These are phyloP conservation scores for Clunio marinus DNA, from an alignment of 2,888 invertebrate species.

Conservation along the genomic window DNA sequence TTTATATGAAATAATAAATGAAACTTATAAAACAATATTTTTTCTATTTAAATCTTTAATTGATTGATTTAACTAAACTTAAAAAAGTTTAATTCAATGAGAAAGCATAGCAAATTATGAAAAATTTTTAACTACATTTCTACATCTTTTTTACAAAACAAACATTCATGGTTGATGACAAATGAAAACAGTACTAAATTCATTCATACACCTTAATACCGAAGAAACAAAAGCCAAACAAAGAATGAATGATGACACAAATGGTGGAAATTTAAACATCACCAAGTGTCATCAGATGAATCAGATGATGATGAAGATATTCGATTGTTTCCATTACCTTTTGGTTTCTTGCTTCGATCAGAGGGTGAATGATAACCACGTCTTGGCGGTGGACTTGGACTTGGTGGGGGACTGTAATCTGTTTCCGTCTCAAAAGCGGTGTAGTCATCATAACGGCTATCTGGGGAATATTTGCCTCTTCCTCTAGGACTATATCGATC, in stretches of 20 bases:
- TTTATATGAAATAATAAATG: too few species aligned
- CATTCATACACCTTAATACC: too few species aligned
- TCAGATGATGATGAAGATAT: conserved; percentile 6
- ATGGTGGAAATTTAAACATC: too few species aligned
- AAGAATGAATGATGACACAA: neutral
- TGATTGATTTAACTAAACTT: too few species aligned
- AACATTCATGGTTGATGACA: neutral
- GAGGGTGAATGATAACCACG: conserved; percentile 52
- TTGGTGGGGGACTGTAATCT: conserved; percentile 63
- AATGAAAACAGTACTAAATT: too few species aligned
- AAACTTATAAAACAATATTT: too few species aligned
- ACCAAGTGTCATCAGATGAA: neutral
- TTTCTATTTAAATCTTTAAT: too few species aligned
- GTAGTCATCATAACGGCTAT: conserved; percentile 53
- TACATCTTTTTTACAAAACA: too few species aligned
- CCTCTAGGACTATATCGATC: conserved; percentile 49
- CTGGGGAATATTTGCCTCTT: conserved; percentile 55
- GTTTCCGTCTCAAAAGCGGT: conserved; percentile 58
- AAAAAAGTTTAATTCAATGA: too few species aligned
- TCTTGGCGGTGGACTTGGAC: conserved; percentile 53
- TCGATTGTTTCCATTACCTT: conserved; percentile 34
- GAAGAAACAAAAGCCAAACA: neutral
- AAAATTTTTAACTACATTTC: too few species aligned
- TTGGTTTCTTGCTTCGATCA: conserved; percentile 44
- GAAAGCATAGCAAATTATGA: too few species aligned